Evolutionary conservation across 2,113 vertebrate species (phyloP).

Genomic region (Hemichromis elongatus): DNA sequence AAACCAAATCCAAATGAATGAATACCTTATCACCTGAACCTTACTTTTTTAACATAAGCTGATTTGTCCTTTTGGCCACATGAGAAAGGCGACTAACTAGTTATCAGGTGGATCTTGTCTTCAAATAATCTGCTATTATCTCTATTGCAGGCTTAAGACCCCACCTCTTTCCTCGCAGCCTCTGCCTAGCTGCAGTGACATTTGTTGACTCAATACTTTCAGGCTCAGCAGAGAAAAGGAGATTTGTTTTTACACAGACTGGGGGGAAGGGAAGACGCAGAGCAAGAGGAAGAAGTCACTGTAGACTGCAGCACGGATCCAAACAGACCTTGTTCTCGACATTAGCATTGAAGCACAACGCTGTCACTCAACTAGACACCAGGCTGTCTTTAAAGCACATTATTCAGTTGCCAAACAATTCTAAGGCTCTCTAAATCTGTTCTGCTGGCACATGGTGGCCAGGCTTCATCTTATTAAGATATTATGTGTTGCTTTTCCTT

Average conservation of each 20-base stretch:
- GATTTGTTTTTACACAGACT: slow-evolving; percentile 73
- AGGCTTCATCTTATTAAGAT: neutral
- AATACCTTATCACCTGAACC: neutral
- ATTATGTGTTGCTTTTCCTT: neutral
- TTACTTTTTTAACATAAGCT: neutral
- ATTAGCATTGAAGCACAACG: neutral
- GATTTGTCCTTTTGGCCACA: neutral
- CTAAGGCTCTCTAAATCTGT: neutral
- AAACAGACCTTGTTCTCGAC: slow-evolving; percentile 8
- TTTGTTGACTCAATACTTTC: slow-evolving; percentile 79
- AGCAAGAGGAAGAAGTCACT: slow-evolving; percentile 38
- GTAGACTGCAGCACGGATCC: slow-evolving; percentile 26
- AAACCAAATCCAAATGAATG: neutral
- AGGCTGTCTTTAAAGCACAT: neutral
- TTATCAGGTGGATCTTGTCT: slow-evolving; percentile 74
- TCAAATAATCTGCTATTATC: slow-evolving; percentile 71
- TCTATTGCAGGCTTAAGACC: slow-evolving; percentile 65
- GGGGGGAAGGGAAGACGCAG: slow-evolving; percentile 64
- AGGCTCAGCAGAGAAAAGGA: slow-evolving; percentile 71
- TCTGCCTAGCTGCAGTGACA: slow-evolving; percentile 64
- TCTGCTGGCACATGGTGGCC: neutral
- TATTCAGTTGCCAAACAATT: neutral
- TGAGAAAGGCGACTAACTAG: neutral
- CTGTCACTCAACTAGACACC: neutral
- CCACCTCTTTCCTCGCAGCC: slow-evolving; percentile 61